A percentile compares a stretch with the other conserved stretches of the same genome.
Conservation (phyloP, 1,140 invertebrate species). For the Ericerus pela region DNA sequence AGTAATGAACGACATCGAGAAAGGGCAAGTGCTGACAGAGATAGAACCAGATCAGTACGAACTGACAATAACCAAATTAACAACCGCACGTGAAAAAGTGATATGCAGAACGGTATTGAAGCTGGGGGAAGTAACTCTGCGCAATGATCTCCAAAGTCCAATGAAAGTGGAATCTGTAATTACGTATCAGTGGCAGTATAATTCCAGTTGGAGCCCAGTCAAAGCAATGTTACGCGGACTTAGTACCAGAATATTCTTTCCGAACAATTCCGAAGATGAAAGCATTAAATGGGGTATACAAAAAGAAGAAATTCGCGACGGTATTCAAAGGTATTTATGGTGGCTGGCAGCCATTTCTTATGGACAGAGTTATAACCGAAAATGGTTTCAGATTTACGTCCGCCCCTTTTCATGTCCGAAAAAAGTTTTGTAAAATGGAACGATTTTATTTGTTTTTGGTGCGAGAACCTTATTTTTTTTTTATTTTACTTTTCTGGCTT, state of each 20-base stretch:
- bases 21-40: conserved; percentile 58
- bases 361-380: too few species aligned
- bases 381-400: too few species aligned
- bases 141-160: conserved; percentile 39
- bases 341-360: background rate
- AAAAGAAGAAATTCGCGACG: conserved; percentile 38
- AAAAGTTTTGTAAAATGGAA: background rate
- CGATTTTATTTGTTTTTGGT: background rate
- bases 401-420: too few species aligned
- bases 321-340: conserved; percentile 38
- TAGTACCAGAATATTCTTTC: conserved; percentile 46
- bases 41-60: conserved; percentile 60
- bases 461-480: background rate
- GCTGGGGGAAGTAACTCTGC: conserved; percentile 43
- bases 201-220: conserved; percentile 58
- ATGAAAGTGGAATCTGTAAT: conserved; percentile 45
- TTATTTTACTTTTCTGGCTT: background rate
- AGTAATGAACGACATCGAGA: conserved; percentile 34
- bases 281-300: conserved; percentile 52
- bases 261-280: conserved; percentile 36
- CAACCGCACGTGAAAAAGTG: conserved; percentile 37
- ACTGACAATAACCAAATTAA: conserved; percentile 45
- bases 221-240: conserved; percentile 56
- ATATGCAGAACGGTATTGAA: conserved; percentile 32
- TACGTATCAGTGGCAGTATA: conserved; percentile 48